These are phyloP conservation scores for Sparus aurata DNA, from an alignment of 2,797 vertebrate genomes.

Conservation along the genomic window DNA sequence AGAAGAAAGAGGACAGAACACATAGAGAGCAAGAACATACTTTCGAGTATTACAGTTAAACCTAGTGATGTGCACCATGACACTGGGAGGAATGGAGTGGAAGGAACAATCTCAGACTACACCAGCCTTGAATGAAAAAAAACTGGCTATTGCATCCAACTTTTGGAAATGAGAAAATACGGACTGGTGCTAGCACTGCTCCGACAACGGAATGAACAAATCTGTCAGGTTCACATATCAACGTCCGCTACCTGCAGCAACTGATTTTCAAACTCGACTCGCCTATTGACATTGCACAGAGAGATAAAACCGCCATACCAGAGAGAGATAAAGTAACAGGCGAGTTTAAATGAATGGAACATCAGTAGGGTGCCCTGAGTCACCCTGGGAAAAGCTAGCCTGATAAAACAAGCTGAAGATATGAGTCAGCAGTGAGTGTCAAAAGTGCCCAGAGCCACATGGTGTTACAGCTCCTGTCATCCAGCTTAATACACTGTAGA, in stretches of 20 bases:
- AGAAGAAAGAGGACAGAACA: background rate
- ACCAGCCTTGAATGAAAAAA: background rate
- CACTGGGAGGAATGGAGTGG: background rate
- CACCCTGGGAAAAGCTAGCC: conserved; percentile 14
- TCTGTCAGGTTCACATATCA: conserved; percentile 36
- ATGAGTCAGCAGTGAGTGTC: conserved; percentile 40
- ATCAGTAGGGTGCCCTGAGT: conserved; percentile 50
- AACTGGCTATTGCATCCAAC: background rate
- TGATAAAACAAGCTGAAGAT: conserved; percentile 8
- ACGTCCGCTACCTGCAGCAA: conserved; percentile 32
- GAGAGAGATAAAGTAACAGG: conserved; percentile 33
- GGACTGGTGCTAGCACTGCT: background rate
- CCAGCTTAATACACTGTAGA: conserved; percentile 18
- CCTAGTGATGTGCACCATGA: background rate
- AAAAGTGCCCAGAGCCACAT: conserved; percentile 27
- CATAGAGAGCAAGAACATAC: background rate
- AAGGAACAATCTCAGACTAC: background rate
- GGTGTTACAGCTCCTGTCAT: conserved; percentile 28
- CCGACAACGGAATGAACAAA: conserved; percentile 6
- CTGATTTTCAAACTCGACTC: conserved; percentile 26
- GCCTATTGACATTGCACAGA: conserved; percentile 16
- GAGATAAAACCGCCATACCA: conserved; percentile 41
- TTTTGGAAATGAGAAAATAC: background rate
- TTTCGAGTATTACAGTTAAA: background rate
- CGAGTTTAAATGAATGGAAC: conserved; percentile 46